These are phyloP conservation scores for Neolamprologus longior DNA, from an alignment of 2,113 vertebrate species.

Conservation along the genomic window DNA sequence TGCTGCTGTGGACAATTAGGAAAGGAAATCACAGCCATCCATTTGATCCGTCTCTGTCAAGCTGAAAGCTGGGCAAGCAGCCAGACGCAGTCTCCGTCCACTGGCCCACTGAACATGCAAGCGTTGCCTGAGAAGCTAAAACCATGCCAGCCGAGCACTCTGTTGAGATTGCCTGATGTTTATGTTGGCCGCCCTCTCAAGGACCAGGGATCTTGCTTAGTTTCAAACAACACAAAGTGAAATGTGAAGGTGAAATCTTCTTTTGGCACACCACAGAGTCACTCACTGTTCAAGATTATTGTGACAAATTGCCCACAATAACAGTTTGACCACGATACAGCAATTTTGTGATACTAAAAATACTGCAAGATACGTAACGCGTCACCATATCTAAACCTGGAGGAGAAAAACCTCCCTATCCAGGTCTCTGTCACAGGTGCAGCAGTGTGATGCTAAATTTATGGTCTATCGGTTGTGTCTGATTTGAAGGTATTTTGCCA, in stretches of 20 bases:
- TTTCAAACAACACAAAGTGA: constrained; percentile 25
- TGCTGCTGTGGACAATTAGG: constrained; percentile 31
- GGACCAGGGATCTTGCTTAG: constrained; percentile 2
- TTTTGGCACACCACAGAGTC: background rate
- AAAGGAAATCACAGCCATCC: constrained; percentile 30
- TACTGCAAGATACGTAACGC: background rate
- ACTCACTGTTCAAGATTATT: background rate
- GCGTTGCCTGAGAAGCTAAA: constrained; percentile 14
- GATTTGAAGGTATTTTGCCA: background rate
- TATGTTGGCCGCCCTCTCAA: constrained; percentile 25
- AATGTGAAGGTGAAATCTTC: background rate
- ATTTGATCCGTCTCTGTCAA: constrained; percentile 57
- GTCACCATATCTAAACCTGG: background rate
- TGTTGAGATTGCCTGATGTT: constrained; percentile 43
- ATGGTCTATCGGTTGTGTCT: background rate
- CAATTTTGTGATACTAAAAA: background rate
- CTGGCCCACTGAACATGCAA: constrained; percentile 33
- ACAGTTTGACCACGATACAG: background rate
- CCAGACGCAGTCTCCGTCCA: constrained; percentile 45
- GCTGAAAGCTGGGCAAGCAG: constrained; percentile 44
- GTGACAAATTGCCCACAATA: background rate
- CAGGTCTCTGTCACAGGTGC: background rate
- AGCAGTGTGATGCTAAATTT: background rate
- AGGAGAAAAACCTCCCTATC: background rate
- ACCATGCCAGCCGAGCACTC: constrained; percentile 27